Percentiles rank a stretch among this genome's conserved stretches.
Evolutionary conservation across 2,888 invertebrate genomes (phyloP).

Genomic region (Cataglyphis cursor): DNA sequence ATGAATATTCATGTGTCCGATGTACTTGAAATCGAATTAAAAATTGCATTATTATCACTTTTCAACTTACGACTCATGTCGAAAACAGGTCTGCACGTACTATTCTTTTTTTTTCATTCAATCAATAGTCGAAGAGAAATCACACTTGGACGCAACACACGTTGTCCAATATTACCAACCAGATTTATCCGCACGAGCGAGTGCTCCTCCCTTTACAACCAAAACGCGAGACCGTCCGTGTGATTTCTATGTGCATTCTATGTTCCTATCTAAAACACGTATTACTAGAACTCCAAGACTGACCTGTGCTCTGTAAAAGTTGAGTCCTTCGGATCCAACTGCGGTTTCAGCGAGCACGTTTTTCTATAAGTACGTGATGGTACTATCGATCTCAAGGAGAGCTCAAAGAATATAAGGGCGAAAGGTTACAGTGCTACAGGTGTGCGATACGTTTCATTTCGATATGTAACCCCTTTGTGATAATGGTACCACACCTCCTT

Average conservation of each 20-base stretch:
- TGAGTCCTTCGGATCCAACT: constrained; percentile 53
- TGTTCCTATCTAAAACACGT: constrained; percentile 7
- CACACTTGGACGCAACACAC: background rate
- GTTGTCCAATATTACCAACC: constrained; percentile 5
- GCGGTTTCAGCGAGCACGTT: constrained; percentile 61
- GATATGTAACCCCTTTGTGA: background rate
- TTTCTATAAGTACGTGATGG: constrained; percentile 55
- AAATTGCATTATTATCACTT: background rate
- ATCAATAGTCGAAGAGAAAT: background rate
- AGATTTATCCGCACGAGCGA: constrained; percentile 3
- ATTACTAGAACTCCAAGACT: constrained; percentile 12
- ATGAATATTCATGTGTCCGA: no score
- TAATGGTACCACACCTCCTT: background rate
- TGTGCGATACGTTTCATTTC: constrained; percentile 58
- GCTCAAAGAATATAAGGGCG: constrained; percentile 29
- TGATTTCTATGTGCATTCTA: constrained; percentile 18
- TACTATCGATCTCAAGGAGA: constrained; percentile 36
- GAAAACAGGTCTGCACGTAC: background rate
- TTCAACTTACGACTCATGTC: background rate
- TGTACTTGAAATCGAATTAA: background rate
- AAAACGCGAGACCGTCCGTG: background rate
- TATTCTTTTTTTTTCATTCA: constrained; percentile 21
- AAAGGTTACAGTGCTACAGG: constrained; percentile 72
- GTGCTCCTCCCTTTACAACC: background rate
- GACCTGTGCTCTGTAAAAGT: constrained; percentile 24